A percentile compares a stretch with the other conserved stretches of the same genome.
Conservation (phyloP, 2,113 vertebrate genomes). For the Centropus bengalensis region DNA sequence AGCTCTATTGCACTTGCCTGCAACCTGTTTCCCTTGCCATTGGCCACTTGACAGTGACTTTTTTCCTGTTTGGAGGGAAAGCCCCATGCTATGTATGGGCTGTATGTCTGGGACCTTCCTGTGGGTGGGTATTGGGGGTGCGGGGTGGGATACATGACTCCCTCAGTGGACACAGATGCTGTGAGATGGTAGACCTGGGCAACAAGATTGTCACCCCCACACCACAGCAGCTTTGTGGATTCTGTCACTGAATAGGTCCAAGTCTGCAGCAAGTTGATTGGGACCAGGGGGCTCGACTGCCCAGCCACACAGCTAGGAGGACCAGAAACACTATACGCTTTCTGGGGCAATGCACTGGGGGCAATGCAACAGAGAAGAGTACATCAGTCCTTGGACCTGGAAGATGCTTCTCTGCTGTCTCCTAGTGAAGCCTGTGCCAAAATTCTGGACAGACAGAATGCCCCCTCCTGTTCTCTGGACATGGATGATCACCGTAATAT, state of each 20-base stretch:
- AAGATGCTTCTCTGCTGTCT: neutral
- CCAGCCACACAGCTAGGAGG: neutral
- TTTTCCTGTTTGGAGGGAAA: neutral
- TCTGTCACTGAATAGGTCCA: neutral
- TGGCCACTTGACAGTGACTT: neutral
- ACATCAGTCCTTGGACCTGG: neutral
- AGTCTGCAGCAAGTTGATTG: neutral
- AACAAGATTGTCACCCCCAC: neutral
- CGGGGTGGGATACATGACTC: no score
- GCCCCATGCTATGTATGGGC: neutral
- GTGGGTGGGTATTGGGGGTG: no score
- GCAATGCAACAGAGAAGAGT: neutral
- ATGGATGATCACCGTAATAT: accelerated
- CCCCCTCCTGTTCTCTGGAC: neutral
- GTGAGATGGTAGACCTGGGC: neutral
- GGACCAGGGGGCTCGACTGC: neutral
- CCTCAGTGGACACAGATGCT: neutral
- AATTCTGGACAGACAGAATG: neutral
- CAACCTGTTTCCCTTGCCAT: neutral
- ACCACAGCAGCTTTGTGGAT: accelerated
- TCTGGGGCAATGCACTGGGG: accelerated
- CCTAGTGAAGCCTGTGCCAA: neutral
- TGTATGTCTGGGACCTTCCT: neutral
- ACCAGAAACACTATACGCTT: neutral
- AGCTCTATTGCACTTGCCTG: neutral